Conservation (phyloP, 2,888 invertebrate genomes). For the Agriopis leucophaearia region DNA sequence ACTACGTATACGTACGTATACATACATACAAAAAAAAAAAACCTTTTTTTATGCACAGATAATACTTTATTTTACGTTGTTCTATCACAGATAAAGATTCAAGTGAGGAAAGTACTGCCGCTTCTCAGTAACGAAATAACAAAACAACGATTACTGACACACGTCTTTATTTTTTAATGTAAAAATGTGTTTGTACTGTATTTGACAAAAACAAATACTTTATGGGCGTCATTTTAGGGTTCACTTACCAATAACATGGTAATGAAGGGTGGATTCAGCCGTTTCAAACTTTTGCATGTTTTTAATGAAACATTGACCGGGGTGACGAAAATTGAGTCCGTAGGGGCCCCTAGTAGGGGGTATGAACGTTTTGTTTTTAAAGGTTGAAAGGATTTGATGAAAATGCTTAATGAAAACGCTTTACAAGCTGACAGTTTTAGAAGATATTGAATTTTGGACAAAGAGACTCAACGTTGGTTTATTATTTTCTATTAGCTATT, state of each 20-base stretch:
- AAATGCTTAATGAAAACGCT: conserved; percentile 29
- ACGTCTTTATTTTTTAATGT: no score
- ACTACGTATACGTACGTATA: no score
- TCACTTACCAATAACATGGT: conserved; percentile 46
- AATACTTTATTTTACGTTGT: no score
- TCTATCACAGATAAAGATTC: no score
- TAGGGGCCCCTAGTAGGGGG: conserved; percentile 10
- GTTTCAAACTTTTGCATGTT: conserved; percentile 32
- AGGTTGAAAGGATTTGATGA: conserved; percentile 24
- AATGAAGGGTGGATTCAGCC: conserved; percentile 42
- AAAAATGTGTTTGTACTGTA: background rate
- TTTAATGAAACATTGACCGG: conserved; percentile 39
- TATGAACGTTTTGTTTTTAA: conserved; percentile 32
- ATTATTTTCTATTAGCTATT: background rate
- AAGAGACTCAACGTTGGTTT: background rate
- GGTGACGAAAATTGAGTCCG: conserved; percentile 32
- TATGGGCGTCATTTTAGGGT: conserved; percentile 43
- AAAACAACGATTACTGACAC: no score
- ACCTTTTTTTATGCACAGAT: no score
- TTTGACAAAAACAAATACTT: background rate
- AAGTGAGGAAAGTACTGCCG: no score
- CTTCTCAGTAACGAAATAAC: no score
- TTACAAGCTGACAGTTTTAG: conserved; percentile 13
- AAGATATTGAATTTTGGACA: conserved; percentile 18
- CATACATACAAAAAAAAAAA: no score